Evolutionary conservation across 2,797 vertebrate genomes (phyloP).

Genomic region (Astyanax mexicanus): DNA sequence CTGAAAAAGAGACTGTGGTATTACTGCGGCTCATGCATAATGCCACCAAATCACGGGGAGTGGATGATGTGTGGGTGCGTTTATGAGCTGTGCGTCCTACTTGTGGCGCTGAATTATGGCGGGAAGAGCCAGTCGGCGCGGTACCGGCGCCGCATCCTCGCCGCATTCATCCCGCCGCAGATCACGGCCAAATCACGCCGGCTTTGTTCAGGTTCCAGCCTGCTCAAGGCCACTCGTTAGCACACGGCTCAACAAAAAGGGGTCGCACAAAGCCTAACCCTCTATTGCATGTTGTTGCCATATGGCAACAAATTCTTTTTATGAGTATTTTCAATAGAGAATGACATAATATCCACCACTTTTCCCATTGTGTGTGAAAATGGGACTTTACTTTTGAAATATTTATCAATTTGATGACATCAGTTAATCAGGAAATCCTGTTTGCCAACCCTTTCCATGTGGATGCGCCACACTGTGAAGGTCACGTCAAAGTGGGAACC

Average conservation of each 20-base stretch:
- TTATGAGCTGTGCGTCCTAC: background rate
- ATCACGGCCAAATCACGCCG: background rate
- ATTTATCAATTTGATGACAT: no score
- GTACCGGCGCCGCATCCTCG: background rate
- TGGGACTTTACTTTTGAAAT: no score
- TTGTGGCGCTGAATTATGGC: background rate
- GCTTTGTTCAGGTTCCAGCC: background rate
- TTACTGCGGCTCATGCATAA: background rate
- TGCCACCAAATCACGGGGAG: background rate
- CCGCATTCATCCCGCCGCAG: background rate
- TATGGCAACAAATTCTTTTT: no score
- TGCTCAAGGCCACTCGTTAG: background rate
- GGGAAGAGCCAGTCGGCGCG: background rate
- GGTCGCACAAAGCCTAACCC: background rate
- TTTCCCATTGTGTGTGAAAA: no score
- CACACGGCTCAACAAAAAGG: background rate
- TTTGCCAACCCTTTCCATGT: no score
- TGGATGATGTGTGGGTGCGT: background rate
- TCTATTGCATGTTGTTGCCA: no score
- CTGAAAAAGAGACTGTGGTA: background rate
- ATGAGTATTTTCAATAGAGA: no score
- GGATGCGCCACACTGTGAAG: no score
- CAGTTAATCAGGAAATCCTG: no score
- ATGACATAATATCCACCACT: no score
- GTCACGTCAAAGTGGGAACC: no score